phyloP scores from a whole-genome alignment of 1,140 invertebrate species.

The Philopotamus ludificatus region DNA sequence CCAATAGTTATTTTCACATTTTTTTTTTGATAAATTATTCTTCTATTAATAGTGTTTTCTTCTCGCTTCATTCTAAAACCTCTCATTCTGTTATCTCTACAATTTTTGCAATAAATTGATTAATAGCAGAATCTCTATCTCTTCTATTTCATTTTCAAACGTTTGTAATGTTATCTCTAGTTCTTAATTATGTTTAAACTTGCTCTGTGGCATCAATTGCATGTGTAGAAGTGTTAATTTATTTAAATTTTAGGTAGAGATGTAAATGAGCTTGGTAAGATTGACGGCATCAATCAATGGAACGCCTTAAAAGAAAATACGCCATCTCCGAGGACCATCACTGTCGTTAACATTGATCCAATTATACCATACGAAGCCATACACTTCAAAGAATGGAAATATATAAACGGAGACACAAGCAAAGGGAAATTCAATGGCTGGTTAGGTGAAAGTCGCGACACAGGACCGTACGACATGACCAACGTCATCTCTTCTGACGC shows the following conservation, averaged over 20 bases:
- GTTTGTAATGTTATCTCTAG: too few relatives aligned
- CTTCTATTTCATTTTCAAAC: too few relatives aligned
- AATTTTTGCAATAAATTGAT: too few relatives aligned
- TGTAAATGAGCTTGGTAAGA: conserved; percentile 43
- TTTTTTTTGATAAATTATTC: too few relatives aligned
- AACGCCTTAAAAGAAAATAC: conserved; percentile 55
- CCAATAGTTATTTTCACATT: too few relatives aligned
- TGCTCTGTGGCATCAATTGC: too few relatives aligned
- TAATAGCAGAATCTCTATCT: too few relatives aligned
- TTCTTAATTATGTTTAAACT: too few relatives aligned
- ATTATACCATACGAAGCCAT: conserved; percentile 62
- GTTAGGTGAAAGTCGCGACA: conserved; percentile 56
- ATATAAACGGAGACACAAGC: conserved; percentile 62
- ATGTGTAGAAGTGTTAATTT: neutral
- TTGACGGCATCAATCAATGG: conserved; percentile 78
- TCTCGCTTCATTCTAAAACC: too few relatives aligned
- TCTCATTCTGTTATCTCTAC: too few relatives aligned
- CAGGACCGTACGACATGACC: conserved; percentile 48
- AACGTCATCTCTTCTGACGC: conserved; percentile 53
- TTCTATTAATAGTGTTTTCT: too few relatives aligned
- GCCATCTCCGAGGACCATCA: conserved; percentile 59
- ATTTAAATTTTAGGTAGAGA: conserved; percentile 26
- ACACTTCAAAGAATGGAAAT: conserved; percentile 70
- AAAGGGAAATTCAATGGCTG: conserved; percentile 55
- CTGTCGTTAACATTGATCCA: conserved; percentile 75